These are phyloP conservation scores for Caenorhabditis zanzibari DNA, from an alignment of 2,888 invertebrate species.

Conservation along the genomic window DNA sequence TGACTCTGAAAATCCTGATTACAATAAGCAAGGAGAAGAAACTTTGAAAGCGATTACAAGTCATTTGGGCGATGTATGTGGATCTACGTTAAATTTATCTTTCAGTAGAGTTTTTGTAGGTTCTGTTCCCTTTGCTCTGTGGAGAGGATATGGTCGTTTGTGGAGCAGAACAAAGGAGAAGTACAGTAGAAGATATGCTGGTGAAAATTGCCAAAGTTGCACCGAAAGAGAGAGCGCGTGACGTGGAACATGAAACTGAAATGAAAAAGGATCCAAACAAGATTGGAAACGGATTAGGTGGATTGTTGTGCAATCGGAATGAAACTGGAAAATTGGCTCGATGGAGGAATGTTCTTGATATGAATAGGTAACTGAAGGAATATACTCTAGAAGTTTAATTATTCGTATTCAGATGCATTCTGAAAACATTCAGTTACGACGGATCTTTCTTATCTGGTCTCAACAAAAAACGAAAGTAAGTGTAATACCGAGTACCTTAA, in stretches of 20 bases:
- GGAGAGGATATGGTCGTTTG: slow-evolving; percentile 78
- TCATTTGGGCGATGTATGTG: slow-evolving; percentile 69
- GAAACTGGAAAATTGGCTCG: slow-evolving; percentile 65
- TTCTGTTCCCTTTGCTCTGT: slow-evolving; percentile 74
- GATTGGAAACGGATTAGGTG: slow-evolving; percentile 54
- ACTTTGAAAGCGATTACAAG: slow-evolving; percentile 65
- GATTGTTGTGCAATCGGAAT: slow-evolving; percentile 45
- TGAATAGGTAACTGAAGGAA: slow-evolving; percentile 46
- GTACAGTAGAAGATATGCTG: slow-evolving; percentile 77
- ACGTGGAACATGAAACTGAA: neutral
- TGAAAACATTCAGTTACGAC: slow-evolving; percentile 61
- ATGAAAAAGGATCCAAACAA: slow-evolving; percentile 54
- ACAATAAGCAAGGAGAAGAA: slow-evolving; percentile 58
- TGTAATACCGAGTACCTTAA: neutral
- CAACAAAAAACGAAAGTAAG: slow-evolving; percentile 56
- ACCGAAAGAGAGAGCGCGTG: slow-evolving; percentile 41
- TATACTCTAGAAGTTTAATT: too few species aligned
- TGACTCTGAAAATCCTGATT: slow-evolving; percentile 4
- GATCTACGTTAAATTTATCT: neutral
- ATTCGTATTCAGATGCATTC: slow-evolving; percentile 56
- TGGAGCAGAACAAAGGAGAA: slow-evolving; percentile 74
- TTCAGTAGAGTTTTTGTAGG: slow-evolving; percentile 60
- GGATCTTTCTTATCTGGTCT: slow-evolving; percentile 51
- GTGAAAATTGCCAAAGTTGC: slow-evolving; percentile 57
- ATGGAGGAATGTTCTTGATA: slow-evolving; percentile 62